Percentiles rank a stretch among this genome's conserved stretches.
Conservation (phyloP, 1,140 invertebrate genomes). For the Drosophila carrolli region DNA sequence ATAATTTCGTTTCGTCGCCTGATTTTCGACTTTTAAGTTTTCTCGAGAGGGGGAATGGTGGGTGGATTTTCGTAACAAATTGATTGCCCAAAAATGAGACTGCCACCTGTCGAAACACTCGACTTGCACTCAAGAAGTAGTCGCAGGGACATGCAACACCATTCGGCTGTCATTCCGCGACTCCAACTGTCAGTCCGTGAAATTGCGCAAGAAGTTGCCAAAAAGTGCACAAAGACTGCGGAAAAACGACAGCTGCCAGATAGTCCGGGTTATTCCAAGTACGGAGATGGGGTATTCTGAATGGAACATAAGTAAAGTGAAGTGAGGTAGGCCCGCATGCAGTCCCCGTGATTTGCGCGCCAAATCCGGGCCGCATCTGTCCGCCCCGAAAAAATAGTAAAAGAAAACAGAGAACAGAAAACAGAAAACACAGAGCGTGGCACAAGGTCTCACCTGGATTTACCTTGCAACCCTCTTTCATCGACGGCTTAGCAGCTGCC, state of each 20-base stretch:
- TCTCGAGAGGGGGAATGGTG: background rate
- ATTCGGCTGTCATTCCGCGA: slow-evolving; percentile 47
- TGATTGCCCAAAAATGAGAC: slow-evolving; percentile 43
- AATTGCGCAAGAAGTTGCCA: slow-evolving; percentile 65
- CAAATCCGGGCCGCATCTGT: slow-evolving; percentile 69
- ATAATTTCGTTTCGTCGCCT: slow-evolving; percentile 50
- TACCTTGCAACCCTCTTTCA: slow-evolving; percentile 61
- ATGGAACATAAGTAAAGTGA: slow-evolving; percentile 11
- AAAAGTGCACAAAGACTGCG: slow-evolving; percentile 34
- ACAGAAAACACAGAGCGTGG: slow-evolving; percentile 44
- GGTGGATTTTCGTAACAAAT: slow-evolving; percentile 3
- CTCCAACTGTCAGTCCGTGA: slow-evolving; percentile 59
- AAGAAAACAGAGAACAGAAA: slow-evolving; percentile 1
- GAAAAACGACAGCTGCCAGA: slow-evolving; percentile 48
- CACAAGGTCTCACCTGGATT: slow-evolving; percentile 78
- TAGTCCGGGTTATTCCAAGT: slow-evolving; percentile 24
- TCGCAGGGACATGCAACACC: slow-evolving; percentile 54
- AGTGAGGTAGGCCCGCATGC: slow-evolving; percentile 37
- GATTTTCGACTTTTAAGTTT: slow-evolving; percentile 17
- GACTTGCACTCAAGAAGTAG: slow-evolving; percentile 71
- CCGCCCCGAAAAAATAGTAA: slow-evolving; percentile 16
- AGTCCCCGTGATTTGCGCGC: slow-evolving; percentile 57
- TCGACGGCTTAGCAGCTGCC: slow-evolving; percentile 63
- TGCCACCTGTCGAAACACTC: slow-evolving; percentile 71
- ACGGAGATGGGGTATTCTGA: slow-evolving; percentile 4